phyloP scores from a whole-genome alignment of 2,888 invertebrate species.

The Callosobruchus maculatus region DNA sequence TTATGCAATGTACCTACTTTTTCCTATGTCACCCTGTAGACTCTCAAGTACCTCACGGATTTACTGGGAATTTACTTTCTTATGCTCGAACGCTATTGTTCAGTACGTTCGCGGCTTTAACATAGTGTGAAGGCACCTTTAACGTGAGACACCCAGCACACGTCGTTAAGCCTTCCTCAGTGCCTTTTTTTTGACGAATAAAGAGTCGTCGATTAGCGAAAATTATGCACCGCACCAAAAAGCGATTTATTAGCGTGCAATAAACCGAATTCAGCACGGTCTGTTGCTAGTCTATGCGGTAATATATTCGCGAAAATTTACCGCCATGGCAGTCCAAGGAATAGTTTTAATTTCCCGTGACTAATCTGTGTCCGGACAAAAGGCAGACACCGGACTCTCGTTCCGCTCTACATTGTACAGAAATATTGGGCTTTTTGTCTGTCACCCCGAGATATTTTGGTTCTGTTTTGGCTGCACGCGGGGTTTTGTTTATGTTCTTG shows the following conservation, averaged over 20 bases:
- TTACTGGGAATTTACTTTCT: too few relatives aligned
- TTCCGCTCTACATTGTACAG: neutral
- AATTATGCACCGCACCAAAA: slow-evolving; percentile 9
- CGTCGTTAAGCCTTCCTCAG: neutral
- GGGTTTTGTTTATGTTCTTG: neutral
- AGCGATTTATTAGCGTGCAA: slow-evolving; percentile 23
- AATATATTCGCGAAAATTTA: slow-evolving; percentile 34
- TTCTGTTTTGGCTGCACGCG: neutral
- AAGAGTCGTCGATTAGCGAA: slow-evolving; percentile 1
- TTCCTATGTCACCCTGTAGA: too few relatives aligned
- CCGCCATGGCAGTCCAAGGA: slow-evolving; percentile 30
- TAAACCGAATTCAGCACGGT: slow-evolving; percentile 33
- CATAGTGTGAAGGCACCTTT: neutral
- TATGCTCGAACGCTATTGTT: too few relatives aligned
- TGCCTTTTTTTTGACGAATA: neutral
- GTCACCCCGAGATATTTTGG: neutral
- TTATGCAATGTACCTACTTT: too few relatives aligned
- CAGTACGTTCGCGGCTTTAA: too few relatives aligned
- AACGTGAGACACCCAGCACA: neutral
- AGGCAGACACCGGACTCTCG: slow-evolving; percentile 2
- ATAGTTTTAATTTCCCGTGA: slow-evolving; percentile 34
- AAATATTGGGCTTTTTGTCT: neutral
- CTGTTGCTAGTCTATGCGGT: slow-evolving; percentile 31
- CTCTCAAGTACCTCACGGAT: too few relatives aligned
- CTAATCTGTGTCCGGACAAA: slow-evolving; percentile 23